Conservation (phyloP, 2,797 vertebrate genomes). For the Crax fasciolata region DNA sequence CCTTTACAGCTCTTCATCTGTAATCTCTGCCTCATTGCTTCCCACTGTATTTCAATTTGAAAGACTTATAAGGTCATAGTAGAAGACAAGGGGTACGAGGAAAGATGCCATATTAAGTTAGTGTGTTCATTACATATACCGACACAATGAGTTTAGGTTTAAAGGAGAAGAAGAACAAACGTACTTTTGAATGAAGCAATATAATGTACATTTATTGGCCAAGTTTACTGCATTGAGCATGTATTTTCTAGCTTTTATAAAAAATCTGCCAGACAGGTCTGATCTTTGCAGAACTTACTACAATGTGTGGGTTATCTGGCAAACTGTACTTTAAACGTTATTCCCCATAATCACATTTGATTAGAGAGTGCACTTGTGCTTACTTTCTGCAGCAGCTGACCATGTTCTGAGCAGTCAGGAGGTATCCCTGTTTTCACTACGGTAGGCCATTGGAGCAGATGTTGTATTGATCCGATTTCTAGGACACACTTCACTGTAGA, state of each 20-base stretch:
- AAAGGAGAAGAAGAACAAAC: background rate
- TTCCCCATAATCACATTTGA: slow-evolving; percentile 17
- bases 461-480: slow-evolving; percentile 60
- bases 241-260: background rate
- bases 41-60: background rate
- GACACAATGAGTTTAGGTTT: background rate
- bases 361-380: slow-evolving; percentile 6
- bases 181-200: background rate
- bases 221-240: background rate
- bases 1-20: background rate
- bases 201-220: background rate
- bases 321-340: slow-evolving; percentile 5
- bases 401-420: background rate
- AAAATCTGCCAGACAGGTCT: background rate
- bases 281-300: background rate
- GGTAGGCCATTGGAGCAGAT: slow-evolving; percentile 31
- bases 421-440: background rate
- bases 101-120: background rate
- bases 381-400: background rate
- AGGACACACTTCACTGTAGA: slow-evolving; percentile 41
- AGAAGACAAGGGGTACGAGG: background rate
- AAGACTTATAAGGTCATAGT: background rate
- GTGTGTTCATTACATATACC: background rate
- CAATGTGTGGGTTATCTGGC: background rate
- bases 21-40: background rate